These are phyloP conservation scores for Philaethria dido DNA, from an alignment of 2,888 invertebrate species.

Conservation along the genomic window DNA sequence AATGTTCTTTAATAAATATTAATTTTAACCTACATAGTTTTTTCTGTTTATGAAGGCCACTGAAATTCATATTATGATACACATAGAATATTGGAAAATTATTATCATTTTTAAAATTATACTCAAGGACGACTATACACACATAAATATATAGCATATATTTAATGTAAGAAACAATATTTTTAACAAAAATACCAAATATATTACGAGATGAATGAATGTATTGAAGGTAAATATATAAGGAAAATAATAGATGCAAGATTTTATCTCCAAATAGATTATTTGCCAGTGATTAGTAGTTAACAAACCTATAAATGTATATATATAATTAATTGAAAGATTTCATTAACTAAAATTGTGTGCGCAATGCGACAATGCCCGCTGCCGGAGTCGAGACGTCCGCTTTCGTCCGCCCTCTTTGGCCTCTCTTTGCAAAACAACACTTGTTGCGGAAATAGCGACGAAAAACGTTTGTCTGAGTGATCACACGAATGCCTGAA, in stretches of 20 bases:
- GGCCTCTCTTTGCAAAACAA: constrained; percentile 79
- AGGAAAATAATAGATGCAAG: not conserved
- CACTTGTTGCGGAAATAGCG: constrained; percentile 82
- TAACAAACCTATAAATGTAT: not conserved
- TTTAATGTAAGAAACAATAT: not conserved
- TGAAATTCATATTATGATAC: not conserved
- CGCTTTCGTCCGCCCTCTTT: constrained; percentile 64
- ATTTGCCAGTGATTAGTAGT: not conserved
- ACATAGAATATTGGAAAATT: not conserved
- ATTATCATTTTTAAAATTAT: too few species aligned
- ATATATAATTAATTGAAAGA: not conserved
- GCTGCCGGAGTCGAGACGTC: constrained; percentile 41
- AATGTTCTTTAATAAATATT: not conserved
- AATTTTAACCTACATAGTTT: not conserved
- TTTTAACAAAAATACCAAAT: not conserved
- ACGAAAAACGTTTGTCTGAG: constrained; percentile 66
- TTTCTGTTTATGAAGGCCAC: not conserved
- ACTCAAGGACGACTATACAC: not conserved
- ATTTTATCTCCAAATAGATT: not conserved
- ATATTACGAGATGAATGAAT: not conserved
- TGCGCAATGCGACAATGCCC: constrained; percentile 27
- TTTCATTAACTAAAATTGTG: not conserved
- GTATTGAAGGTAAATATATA: not conserved
- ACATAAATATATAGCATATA: not conserved
- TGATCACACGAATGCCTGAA: constrained; percentile 50